Conservation (phyloP, 2,113 vertebrate species). For the Rattus norvegicus region DNA sequence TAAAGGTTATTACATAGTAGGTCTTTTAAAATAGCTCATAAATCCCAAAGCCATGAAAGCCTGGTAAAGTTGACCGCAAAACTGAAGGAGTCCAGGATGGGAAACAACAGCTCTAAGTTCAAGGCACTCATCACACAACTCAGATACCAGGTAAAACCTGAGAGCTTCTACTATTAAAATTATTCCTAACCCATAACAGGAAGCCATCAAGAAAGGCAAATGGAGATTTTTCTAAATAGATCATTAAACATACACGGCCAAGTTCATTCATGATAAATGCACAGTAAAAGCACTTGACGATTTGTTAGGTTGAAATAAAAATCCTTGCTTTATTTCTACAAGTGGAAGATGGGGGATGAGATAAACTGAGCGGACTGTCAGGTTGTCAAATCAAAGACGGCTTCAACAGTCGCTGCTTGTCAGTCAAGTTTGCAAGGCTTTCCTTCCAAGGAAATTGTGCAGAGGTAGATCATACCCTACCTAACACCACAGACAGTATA, state of each 20-base stretch:
- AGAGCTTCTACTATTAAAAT: conserved; percentile 22
- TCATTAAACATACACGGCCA: not conserved
- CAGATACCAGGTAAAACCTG: not conserved
- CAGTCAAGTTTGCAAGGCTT: not conserved
- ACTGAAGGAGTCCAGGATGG: not conserved
- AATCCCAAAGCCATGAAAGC: not conserved
- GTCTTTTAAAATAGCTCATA: conserved; percentile 22
- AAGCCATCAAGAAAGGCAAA: conserved; percentile 19
- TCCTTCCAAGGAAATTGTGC: not conserved
- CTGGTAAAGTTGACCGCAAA: conserved; percentile 10
- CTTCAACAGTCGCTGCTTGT: not conserved
- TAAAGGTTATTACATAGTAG: not conserved
- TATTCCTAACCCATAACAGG: conserved; percentile 6
- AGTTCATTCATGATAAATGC: not conserved
- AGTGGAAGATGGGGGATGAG: not conserved
- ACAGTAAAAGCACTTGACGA: not conserved
- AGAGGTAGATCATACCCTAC: not conserved
- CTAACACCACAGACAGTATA: not conserved
- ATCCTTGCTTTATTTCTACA: not conserved
- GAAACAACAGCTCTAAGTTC: not conserved
- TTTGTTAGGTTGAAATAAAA: not conserved
- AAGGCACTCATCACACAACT: not conserved
- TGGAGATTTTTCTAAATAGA: not conserved
- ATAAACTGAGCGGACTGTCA: not conserved
- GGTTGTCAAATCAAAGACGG: not conserved